Base-by-base conservation (phyloP, 2,797 vertebrate species). In the Brachyrhaphis roseni region DNA sequence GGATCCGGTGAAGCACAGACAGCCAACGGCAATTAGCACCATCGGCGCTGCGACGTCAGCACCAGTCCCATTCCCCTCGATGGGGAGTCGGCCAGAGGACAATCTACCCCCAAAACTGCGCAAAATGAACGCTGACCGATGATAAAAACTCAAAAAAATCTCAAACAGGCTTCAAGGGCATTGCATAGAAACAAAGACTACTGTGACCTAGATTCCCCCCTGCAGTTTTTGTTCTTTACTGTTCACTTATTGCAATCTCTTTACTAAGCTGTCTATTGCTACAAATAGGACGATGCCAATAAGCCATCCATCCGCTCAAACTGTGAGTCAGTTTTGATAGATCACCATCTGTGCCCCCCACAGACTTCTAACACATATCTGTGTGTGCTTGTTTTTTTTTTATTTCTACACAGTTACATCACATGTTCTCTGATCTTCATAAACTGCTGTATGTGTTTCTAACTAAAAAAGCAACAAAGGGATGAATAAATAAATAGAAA, bases 21-120 rank as follows among this genome's bases (percentile, higher is more conserved):
- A 88, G 23, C 72, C 90, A 0, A 18, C 81, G 57, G 85, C 87
- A 28, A 81, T 92, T 5, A 43, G 89, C 84, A 78, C 86, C 46
- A 76, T 90, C 11, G 2, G 78, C 20, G 81, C 83, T 70, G 81
- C 76, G 28, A 70, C 79, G 55, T 84, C 82, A 53, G 80, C 82
- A 72, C 72, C 64, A 11, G 70, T 89, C 53, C 91, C 89, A 57
- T 79, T 94, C 77, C 83, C 93, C 7, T 12, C 79, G 13, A 78
- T 84, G 0, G 94, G 94, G 68, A 55, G 90, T 72, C 92, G 95
- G 76, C 79, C 91, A 5, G 96, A 96, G 79, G 96, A 96, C 86
- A 94, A 95, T 88, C 90, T 97, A 79, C 96, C 97, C 3, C 83
- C 95, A 45, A 97, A 97, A 87, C 87, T 97, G 82, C 88, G 92